Conservation (phyloP, 1,140 invertebrate genomes). For the Limonius californicus region DNA sequence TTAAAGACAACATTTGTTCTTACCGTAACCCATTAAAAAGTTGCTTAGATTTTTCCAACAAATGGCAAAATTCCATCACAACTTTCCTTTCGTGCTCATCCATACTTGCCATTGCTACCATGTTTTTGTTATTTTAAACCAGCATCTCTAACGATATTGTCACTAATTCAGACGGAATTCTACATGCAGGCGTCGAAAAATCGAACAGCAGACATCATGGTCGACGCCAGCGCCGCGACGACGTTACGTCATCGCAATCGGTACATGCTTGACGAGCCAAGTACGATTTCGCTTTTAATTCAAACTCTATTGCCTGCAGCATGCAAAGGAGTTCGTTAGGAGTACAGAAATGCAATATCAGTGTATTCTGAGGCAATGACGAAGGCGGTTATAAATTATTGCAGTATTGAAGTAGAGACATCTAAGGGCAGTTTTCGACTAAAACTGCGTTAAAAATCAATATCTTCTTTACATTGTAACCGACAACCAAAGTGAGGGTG, state of each 20-base stretch:
- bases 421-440: neutral
- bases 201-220: slow-evolving; percentile 21
- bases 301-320: neutral
- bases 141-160: slow-evolving; percentile 5
- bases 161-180: slow-evolving; percentile 3
- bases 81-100: slow-evolving; percentile 90
- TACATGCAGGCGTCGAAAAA: slow-evolving; percentile 16
- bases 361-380: too few relatives aligned
- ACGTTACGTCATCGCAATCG: neutral
- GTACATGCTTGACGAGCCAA: too few relatives aligned
- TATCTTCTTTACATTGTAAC: neutral
- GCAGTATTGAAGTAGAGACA: neutral
- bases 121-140: slow-evolving; percentile 44
- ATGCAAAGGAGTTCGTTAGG: neutral
- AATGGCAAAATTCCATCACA: slow-evolving; percentile 93
- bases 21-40: slow-evolving; percentile 94
- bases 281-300: too few relatives aligned
- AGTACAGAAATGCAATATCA: too few relatives aligned
- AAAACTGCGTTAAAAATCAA: slow-evolving; percentile 6
- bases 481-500: neutral
- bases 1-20: neutral
- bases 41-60: slow-evolving; percentile 96
- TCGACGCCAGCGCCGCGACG: slow-evolving; percentile 22
- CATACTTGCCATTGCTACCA: slow-evolving; percentile 71
- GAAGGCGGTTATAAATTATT: neutral